phyloP scores from a whole-genome alignment of 2,888 invertebrate genomes.

The Frankliniella fusca region DNA sequence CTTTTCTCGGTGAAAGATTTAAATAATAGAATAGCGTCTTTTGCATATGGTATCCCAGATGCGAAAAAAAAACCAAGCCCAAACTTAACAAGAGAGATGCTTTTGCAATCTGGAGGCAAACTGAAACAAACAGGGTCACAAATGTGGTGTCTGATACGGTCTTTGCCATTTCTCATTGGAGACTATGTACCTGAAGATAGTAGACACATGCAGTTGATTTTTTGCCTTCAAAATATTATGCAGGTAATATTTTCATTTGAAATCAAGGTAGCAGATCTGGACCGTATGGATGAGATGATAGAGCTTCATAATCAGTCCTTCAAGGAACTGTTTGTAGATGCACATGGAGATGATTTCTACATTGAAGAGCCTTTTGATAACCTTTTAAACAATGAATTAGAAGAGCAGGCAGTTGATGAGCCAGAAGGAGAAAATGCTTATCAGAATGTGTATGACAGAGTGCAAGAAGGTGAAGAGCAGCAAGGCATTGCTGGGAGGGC shows the following conservation, averaged over 20 bases:
- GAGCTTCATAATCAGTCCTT: too few relatives aligned
- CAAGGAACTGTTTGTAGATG: too few relatives aligned
- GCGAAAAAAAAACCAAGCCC: neutral
- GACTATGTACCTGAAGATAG: neutral
- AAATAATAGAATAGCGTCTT: neutral
- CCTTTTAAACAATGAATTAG: too few relatives aligned
- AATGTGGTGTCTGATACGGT: neutral
- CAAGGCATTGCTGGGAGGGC: too few relatives aligned
- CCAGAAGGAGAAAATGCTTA: too few relatives aligned
- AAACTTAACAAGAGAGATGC: neutral
- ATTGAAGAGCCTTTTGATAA: too few relatives aligned
- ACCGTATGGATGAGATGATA: too few relatives aligned
- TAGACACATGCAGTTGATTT: neutral
- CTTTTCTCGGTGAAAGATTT: neutral
- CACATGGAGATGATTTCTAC: too few relatives aligned
- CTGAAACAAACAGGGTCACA: neutral
- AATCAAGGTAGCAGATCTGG: neutral
- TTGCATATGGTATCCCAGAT: neutral
- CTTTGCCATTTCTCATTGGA: neutral
- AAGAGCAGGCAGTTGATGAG: too few relatives aligned
- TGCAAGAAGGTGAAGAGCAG: too few relatives aligned
- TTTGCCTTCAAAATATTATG: neutral
- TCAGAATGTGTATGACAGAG: too few relatives aligned
- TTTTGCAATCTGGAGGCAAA: neutral
- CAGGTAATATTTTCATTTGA: neutral